A percentile compares a stretch with the other conserved stretches of the same genome.
Conservation (phyloP, 2,113 vertebrate species). For the Corapipo altera region DNA sequence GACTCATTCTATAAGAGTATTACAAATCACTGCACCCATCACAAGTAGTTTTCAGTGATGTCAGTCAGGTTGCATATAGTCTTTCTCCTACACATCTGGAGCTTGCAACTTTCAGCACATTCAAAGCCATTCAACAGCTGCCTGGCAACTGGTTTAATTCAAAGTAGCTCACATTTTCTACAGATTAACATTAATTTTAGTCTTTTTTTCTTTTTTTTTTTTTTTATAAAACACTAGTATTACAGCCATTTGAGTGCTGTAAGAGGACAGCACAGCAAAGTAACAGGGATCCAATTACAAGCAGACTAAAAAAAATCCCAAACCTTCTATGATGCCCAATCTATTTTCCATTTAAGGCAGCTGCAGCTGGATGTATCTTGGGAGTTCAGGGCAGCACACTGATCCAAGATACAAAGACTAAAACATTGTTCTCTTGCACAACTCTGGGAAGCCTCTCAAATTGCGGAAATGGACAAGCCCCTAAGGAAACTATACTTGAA, state of each 20-base stretch:
- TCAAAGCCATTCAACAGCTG: background rate
- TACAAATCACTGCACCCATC: background rate
- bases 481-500: background rate
- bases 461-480: background rate
- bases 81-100: background rate
- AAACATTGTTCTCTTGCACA: background rate
- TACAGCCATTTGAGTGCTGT: background rate
- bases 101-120: background rate
- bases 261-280: background rate
- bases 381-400: background rate
- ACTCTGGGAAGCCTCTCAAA: background rate
- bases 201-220: background rate
- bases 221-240: background rate
- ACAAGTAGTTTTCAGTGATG: background rate
- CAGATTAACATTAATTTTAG: background rate
- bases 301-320: background rate
- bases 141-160: background rate
- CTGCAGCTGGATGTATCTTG: constrained; percentile 7
- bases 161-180: background rate
- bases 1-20: background rate
- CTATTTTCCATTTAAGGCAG: background rate
- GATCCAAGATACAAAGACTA: background rate
- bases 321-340: background rate
- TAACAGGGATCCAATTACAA: background rate
- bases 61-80: background rate